These are phyloP conservation scores for Cossypha heuglini DNA, from an alignment of 2,797 vertebrate species.

Conservation along the genomic window DNA sequence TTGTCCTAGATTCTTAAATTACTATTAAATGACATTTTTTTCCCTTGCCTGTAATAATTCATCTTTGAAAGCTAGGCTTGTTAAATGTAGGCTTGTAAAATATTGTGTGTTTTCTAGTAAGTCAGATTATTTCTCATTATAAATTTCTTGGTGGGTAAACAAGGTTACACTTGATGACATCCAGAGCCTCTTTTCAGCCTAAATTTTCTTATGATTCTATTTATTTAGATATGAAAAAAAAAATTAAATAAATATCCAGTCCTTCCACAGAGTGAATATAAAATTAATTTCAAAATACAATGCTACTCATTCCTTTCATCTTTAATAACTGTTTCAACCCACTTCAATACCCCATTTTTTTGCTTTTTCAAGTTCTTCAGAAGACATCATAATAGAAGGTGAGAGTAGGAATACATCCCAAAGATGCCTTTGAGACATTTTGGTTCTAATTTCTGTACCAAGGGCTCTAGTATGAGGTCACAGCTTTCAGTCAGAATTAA, in stretches of 20 bases:
- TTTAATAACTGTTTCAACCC: background rate
- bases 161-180: background rate
- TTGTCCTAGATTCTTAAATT: conserved; percentile 26
- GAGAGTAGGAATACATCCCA: background rate
- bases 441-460: background rate
- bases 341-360: background rate
- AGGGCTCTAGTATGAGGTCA: background rate
- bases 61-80: background rate
- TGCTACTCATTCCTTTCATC: background rate
- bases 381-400: background rate
- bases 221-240: background rate
- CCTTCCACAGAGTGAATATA: background rate
- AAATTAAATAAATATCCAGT: background rate
- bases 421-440: background rate
- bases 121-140: background rate
- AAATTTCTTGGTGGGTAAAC: background rate
- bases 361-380: background rate
- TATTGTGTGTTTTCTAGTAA: background rate
- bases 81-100: background rate
- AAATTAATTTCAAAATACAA: background rate
- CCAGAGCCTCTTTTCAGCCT: background rate
- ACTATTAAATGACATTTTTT: background rate
- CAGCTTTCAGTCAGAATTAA: background rate
- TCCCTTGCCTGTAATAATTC: background rate
- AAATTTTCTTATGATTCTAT: background rate